These are phyloP conservation scores for Corythaixoides concolor DNA, from an alignment of 2,113 vertebrate genomes.

Conservation along the genomic window DNA sequence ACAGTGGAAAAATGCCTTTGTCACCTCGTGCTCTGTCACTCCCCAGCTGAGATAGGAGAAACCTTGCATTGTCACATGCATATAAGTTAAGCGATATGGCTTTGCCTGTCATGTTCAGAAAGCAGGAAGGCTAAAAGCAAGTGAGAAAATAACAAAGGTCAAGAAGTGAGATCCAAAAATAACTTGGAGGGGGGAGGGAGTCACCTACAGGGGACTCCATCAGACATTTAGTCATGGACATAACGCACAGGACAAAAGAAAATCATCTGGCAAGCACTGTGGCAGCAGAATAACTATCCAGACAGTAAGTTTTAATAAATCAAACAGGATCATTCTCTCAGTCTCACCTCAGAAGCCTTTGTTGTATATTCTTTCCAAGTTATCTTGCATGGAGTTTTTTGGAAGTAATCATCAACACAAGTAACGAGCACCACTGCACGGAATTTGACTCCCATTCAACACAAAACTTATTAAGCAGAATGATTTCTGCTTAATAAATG, in stretches of 20 bases:
- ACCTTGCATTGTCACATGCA: background rate
- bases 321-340: background rate
- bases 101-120: background rate
- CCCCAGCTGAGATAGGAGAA: background rate
- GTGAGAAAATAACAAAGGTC: background rate
- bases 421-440: background rate
- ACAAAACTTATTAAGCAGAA: background rate
- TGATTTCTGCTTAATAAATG: background rate
- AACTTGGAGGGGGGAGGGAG: background rate
- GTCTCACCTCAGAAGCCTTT: background rate
- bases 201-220: background rate
- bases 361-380: background rate
- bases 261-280: background rate
- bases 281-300: background rate
- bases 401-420: background rate
- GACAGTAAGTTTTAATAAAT: background rate
- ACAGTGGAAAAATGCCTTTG: background rate
- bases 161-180: background rate
- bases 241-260: background rate
- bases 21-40: background rate
- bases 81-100: fast-evolving
- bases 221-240: background rate
- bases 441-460: background rate
- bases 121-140: background rate
- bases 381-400: background rate